Conservation (phyloP, 64 coral and sea anemone species). For the Actinia tenebrosa region DNA sequence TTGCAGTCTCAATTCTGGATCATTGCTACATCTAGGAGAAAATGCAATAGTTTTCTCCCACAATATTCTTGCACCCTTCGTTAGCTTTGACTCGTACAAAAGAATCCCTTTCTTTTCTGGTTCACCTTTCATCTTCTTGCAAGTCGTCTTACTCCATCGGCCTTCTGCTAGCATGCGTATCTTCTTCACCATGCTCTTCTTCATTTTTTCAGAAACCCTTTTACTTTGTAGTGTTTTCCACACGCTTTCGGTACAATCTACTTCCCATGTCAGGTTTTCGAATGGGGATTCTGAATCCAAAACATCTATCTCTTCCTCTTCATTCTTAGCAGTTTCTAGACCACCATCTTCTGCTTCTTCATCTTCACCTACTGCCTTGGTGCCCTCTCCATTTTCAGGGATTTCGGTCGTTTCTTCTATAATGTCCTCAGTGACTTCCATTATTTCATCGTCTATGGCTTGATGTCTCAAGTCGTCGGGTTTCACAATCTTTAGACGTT, state of each 20-base stretch:
- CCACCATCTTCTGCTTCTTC: constrained; percentile 13
- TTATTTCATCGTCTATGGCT: not conserved
- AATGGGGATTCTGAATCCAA: constrained; percentile 43
- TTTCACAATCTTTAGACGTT: not conserved
- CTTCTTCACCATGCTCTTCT: constrained; percentile 33
- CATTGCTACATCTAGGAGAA: constrained; percentile 56
- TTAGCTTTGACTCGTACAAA: constrained; percentile 50
- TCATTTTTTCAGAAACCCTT: constrained; percentile 18
- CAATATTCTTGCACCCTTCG: constrained; percentile 35
- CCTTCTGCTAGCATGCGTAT: constrained; percentile 64
- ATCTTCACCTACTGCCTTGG: not conserved
- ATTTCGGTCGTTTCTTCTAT: not conserved
- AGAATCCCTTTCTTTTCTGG: constrained; percentile 34
- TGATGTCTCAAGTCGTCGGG: not conserved
- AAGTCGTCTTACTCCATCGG: constrained; percentile 49
- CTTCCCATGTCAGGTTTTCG: constrained; percentile 63
- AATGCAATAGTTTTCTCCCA: constrained; percentile 66
- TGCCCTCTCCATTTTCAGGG: not conserved
- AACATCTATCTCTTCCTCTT: not conserved
- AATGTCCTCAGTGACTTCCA: not conserved
- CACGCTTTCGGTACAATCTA: constrained; percentile 60
- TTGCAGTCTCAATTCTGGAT: constrained; percentile 43
- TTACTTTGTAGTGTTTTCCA: constrained; percentile 49
- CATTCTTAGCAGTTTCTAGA: not conserved
- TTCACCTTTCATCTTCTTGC: constrained; percentile 37